Conservation (phyloP, 2,888 invertebrate genomes). For the Galerucella calmariensis region DNA sequence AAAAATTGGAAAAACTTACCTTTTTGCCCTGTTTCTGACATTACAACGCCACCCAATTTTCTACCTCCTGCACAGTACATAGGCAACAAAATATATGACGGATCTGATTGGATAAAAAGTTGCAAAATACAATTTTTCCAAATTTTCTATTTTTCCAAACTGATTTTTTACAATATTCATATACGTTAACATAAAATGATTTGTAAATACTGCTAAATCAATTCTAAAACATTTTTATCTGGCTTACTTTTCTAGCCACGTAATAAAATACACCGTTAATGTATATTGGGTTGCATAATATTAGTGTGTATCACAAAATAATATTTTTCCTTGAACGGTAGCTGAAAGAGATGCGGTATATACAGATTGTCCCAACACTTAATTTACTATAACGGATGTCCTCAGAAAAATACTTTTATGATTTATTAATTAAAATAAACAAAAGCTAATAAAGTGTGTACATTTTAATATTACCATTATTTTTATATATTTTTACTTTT, state of each 20-base stretch:
- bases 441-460: no score
- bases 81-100: slow-evolving; percentile 51
- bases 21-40: slow-evolving; percentile 81
- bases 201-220: slow-evolving; percentile 13
- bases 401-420: neutral
- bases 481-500: no score
- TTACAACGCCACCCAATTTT: slow-evolving; percentile 84
- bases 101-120: slow-evolving; percentile 42
- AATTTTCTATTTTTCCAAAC: neutral
- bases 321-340: slow-evolving; percentile 11
- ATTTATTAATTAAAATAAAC: neutral
- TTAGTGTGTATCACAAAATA: slow-evolving; percentile 22
- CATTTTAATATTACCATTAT: no score
- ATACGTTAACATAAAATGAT: neutral
- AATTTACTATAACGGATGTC: slow-evolving; percentile 10
- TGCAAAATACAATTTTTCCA: slow-evolving; percentile 11
- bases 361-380: slow-evolving; percentile 10
- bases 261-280: slow-evolving; percentile 51
- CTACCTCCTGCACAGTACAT: slow-evolving; percentile 69
- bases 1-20: slow-evolving; percentile 71
- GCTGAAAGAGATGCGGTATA: neutral
- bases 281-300: slow-evolving; percentile 54
- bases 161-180: neutral
- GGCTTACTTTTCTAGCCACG: slow-evolving; percentile 50
- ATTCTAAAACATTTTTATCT: slow-evolving; percentile 39